Evolutionary conservation across 2,888 invertebrate genomes (phyloP).

Genomic region (Oasisia sp.): DNA sequence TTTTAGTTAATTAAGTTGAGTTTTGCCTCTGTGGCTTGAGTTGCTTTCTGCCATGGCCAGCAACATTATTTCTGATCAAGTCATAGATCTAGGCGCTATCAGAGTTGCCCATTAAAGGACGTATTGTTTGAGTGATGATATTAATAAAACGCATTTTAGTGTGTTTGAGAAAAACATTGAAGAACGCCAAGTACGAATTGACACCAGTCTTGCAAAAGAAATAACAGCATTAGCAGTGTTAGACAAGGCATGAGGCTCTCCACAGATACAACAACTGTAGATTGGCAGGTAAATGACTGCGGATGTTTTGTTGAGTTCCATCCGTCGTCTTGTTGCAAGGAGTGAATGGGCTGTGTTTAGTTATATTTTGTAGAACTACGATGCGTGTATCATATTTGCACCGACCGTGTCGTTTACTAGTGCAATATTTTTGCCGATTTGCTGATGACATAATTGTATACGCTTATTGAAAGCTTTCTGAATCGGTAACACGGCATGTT

Average conservation of each 20-base stretch:
- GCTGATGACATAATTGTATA: neutral
- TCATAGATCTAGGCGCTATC: neutral
- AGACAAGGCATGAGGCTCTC: neutral
- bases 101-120: neutral
- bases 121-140: neutral
- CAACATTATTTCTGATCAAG: neutral
- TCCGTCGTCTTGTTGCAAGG: neutral
- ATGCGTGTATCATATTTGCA: slow-evolving; percentile 3
- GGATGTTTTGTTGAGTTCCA: neutral
- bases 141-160: neutral
- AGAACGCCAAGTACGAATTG: neutral
- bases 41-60: neutral
- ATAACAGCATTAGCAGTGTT: neutral
- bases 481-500: neutral
- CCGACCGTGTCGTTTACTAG: neutral
- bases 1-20: neutral
- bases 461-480: neutral
- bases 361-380: neutral
- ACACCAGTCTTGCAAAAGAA: neutral
- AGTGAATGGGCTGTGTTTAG: neutral
- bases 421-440: slow-evolving; percentile 7
- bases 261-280: too few relatives aligned
- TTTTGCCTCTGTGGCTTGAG: neutral
- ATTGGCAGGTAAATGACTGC: neutral
- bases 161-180: neutral